Evolutionary conservation across 1,140 invertebrate genomes (phyloP).

Genomic region (Heterodera schachtii): DNA sequence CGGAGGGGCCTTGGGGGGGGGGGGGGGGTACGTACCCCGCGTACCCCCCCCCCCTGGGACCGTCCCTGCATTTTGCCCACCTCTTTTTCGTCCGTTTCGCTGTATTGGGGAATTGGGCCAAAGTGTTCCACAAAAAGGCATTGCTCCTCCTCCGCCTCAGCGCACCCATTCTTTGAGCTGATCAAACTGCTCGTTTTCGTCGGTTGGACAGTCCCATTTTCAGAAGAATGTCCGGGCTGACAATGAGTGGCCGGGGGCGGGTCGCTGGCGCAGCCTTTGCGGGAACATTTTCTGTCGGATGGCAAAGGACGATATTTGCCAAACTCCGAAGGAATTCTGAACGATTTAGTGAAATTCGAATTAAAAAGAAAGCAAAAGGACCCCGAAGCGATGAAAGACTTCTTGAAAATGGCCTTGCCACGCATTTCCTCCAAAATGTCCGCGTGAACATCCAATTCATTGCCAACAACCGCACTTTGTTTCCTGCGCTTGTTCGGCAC

Average conservation of each 20-base stretch:
- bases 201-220: neutral
- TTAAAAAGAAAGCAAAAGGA: neutral
- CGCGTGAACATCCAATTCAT: neutral
- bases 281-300: neutral
- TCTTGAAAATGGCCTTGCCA: slow-evolving; percentile 14
- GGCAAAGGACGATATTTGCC: slow-evolving; percentile 10
- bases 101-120: neutral
- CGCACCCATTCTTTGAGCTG: neutral
- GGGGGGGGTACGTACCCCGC: no score
- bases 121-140: slow-evolving; percentile 2
- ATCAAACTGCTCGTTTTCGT: neutral
- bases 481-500: neutral
- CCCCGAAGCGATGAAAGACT: neutral
- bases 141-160: neutral
- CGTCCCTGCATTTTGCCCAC: neutral
- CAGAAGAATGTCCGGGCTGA: neutral
- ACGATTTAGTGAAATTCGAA: neutral
- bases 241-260: neutral
- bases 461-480: neutral
- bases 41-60: neutral
- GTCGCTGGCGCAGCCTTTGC: slow-evolving; percentile 12
- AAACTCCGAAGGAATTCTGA: slow-evolving; percentile 16
- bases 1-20: no score
- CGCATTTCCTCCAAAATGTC: slow-evolving; percentile 18
- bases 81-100: slow-evolving; percentile 2